These are phyloP conservation scores for Xiphorhynchus erythropygius DNA, from an alignment of 2,797 vertebrate genomes.

Conservation along the genomic window DNA sequence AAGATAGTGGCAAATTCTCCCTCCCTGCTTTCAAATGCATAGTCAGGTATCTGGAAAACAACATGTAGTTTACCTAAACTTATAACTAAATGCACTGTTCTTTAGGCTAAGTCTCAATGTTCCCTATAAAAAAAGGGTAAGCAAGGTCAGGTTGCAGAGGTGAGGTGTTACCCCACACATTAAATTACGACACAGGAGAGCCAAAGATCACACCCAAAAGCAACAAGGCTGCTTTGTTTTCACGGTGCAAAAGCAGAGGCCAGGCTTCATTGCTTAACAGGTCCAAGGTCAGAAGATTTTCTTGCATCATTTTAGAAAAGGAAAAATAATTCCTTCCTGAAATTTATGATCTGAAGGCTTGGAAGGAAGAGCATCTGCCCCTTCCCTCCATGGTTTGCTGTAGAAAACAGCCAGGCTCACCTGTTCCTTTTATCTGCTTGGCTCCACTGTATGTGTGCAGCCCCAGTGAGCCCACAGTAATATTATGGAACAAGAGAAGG, in stretches of 20 bases:
- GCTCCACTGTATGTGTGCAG: not conserved
- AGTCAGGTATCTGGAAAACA: not conserved
- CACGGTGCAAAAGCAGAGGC: not conserved
- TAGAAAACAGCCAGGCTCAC: not conserved
- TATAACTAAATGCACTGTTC: not conserved
- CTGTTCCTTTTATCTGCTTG: not conserved
- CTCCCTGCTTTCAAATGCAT: not conserved
- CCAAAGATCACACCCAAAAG: not conserved
- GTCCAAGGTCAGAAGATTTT: not conserved
- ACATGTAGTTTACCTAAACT: not conserved
- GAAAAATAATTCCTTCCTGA: not conserved
- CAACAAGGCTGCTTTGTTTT: not conserved
- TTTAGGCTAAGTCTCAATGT: not conserved
- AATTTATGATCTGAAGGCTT: not conserved
- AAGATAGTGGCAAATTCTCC: not conserved
- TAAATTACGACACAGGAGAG: not conserved
- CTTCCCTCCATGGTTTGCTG: not conserved
- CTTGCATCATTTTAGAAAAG: not conserved
- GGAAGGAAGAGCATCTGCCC: not conserved
- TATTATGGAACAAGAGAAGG: not conserved
- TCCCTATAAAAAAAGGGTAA: not conserved
- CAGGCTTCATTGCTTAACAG: not conserved
- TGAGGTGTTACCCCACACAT: not conserved
- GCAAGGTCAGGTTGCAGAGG: not conserved
- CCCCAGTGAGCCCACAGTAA: not conserved